Evolutionary conservation across 1,140 invertebrate genomes (phyloP).

Genomic region (Hylaeus volcanicus): DNA sequence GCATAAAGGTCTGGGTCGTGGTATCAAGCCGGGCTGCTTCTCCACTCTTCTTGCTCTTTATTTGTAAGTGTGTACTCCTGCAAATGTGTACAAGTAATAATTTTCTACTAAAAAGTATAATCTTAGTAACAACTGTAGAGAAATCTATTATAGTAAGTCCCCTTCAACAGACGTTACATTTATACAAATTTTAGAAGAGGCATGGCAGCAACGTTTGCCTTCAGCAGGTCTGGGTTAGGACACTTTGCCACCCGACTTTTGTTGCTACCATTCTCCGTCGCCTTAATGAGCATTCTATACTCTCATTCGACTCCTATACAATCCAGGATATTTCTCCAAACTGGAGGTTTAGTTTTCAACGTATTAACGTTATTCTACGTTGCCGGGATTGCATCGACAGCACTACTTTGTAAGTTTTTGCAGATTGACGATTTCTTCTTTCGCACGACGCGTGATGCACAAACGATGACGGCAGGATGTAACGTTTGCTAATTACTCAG

Average conservation of each 20-base stretch:
- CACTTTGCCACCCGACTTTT: slow-evolving; percentile 88
- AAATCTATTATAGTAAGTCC: not conserved
- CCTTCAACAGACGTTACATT: not conserved
- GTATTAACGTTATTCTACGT: slow-evolving; percentile 89
- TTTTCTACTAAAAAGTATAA: too few species aligned
- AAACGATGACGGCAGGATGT: not conserved
- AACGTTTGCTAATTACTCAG: slow-evolving; percentile 78
- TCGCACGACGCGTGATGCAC: not conserved
- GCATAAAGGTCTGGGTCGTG: slow-evolving; percentile 75
- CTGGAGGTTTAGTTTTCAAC: slow-evolving; percentile 89
- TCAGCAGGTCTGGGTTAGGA: slow-evolving; percentile 86
- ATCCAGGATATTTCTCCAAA: slow-evolving; percentile 77
- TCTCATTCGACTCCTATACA: slow-evolving; percentile 78
- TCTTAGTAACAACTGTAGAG: too few species aligned
- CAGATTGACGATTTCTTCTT: not conserved
- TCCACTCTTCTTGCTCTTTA: slow-evolving; percentile 88
- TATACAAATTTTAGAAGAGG: slow-evolving; percentile 83
- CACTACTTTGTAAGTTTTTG: slow-evolving; percentile 86
- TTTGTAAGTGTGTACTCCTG: slow-evolving; percentile 82
- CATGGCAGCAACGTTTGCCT: slow-evolving; percentile 88
- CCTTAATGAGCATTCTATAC: slow-evolving; percentile 91
- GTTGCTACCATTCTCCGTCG: slow-evolving; percentile 88
- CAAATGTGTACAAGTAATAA: slow-evolving; percentile 22
- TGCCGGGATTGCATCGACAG: slow-evolving; percentile 89
- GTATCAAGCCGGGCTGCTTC: slow-evolving; percentile 85